phyloP scores from a whole-genome alignment of 1,140 invertebrate genomes.

The Coptotermes formosanus region DNA sequence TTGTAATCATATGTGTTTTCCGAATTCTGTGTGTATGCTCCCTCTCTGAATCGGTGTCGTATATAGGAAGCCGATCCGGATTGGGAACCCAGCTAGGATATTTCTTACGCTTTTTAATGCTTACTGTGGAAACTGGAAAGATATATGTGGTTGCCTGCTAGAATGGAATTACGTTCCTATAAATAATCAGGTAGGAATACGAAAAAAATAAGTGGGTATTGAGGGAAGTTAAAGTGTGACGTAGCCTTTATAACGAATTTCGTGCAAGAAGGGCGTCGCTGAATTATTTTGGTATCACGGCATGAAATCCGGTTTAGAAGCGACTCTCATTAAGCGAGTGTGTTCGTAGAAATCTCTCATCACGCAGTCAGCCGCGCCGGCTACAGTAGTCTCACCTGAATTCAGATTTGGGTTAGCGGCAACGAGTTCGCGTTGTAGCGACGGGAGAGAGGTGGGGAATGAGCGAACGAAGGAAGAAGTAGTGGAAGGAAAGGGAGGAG shows the following conservation, averaged over 20 bases:
- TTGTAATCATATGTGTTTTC: too few species aligned
- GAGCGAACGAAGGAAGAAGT: too few species aligned
- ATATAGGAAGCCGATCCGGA: too few species aligned
- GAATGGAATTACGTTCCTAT: not conserved
- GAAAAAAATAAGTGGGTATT: conserved; percentile 22
- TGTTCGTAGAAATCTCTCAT: not conserved
- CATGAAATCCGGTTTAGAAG: conserved; percentile 22
- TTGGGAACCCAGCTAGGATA: too few species aligned
- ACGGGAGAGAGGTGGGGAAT: too few species aligned
- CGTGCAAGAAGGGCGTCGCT: not conserved
- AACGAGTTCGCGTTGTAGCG: too few species aligned
- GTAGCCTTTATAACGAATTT: conserved; percentile 21
- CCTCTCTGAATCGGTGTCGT: too few species aligned
- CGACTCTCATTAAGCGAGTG: not conserved
- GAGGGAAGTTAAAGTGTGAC: conserved; percentile 23
- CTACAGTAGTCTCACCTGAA: conserved; percentile 24
- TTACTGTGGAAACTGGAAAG: not conserved
- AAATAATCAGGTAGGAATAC: not conserved
- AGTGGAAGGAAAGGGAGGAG: not conserved
- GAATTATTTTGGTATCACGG: not conserved
- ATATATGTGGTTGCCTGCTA: not conserved
- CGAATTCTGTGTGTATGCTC: too few species aligned
- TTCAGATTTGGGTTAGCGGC: conserved; percentile 31
- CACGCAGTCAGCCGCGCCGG: not conserved
- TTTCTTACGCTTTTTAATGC: too few species aligned